Evolutionary conservation across 2,797 vertebrate genomes (phyloP), one percentile per base, ranked within the genome.

Genomic region (Gadopsis marmoratus): DNA sequence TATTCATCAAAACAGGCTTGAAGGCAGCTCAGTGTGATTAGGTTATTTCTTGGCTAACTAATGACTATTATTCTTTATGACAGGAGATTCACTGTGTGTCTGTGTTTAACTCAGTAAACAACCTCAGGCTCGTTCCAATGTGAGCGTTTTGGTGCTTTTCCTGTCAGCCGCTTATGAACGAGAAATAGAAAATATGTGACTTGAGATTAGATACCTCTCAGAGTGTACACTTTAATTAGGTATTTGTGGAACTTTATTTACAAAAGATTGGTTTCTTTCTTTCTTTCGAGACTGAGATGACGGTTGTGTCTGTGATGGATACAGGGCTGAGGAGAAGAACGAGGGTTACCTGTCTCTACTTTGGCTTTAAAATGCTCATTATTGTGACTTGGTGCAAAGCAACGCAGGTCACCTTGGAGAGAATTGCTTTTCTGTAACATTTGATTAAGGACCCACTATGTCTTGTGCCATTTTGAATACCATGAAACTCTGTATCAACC

Each of bases 371-470:
- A 94, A 89, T 71, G 83, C 89, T 95, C 92, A 94, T 95, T 94
- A 95, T 85, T 62, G 80, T 88, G 89, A 93, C 82, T 79, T 73
- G 78, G 83, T 83, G 91, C 85, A 78, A 89, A 88, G 92, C 90
- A 87, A 61, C 54, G 23, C 53, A 68, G 94, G 94, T 95, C 94
- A 95, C 95, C 95, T 95, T 96, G 92, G 85, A 70, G 83, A 89
- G 89, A 93, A 95, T 95, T 94, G 93, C 94, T 94, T 94, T 94
- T 90, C 92, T 94, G 93, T 93, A 91, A 75, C 91, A 85, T 94
- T 92, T 94, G 91, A 96, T 95, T 95, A 94, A 92, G 82, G 76
- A 83, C 76, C 87, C 90, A 89, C 91, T 94, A 92, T 79, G 90
- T 95, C 95, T 94, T 89, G 78, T 90, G 91, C 88, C 91, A 89